Percentiles rank a stretch among this genome's conserved stretches.
Evolutionary conservation across 92 coral and sea anemone genomes (phyloP).

Genomic region (Palythoa grandiflora): DNA sequence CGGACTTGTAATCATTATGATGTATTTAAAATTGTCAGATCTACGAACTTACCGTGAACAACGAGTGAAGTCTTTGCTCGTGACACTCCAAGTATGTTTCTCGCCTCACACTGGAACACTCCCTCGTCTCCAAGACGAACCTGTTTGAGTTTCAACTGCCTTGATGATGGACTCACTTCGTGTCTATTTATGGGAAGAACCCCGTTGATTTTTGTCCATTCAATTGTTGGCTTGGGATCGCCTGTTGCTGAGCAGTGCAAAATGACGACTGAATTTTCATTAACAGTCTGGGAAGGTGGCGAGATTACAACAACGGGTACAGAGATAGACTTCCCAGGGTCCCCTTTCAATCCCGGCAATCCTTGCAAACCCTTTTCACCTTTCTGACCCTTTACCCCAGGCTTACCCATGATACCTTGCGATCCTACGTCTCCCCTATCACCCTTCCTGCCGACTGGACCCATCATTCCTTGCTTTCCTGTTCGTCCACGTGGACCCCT

Average conservation of each 20-base stretch:
- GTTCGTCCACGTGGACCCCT: background rate
- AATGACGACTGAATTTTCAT: background rate
- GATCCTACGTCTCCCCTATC: constrained; percentile 15
- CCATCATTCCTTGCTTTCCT: constrained; percentile 16
- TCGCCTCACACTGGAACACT: constrained; percentile 16
- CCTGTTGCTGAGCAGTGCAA: constrained; percentile 24
- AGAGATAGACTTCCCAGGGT: constrained; percentile 8
- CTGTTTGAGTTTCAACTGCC: background rate
- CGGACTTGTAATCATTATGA: too few relatives aligned
- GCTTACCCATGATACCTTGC: background rate
- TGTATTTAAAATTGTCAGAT: too few relatives aligned
- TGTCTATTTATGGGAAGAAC: constrained; percentile 10
- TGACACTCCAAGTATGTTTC: constrained; percentile 21
- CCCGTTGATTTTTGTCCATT: constrained; percentile 22
- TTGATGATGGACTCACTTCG: background rate
- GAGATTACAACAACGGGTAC: constrained; percentile 13
- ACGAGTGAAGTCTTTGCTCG: background rate
- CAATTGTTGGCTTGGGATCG: constrained; percentile 2
- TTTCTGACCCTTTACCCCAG: constrained; percentile 1
- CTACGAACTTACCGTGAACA: background rate
- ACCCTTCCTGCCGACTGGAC: background rate
- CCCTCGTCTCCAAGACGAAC: background rate
- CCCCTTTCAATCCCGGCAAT: constrained; percentile 22
- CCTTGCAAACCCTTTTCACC: constrained; percentile 7
- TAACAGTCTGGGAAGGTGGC: background rate